Evolutionary conservation across 2,113 vertebrate species (phyloP).

Genomic region (Coryphaenoides rupestris): DNA sequence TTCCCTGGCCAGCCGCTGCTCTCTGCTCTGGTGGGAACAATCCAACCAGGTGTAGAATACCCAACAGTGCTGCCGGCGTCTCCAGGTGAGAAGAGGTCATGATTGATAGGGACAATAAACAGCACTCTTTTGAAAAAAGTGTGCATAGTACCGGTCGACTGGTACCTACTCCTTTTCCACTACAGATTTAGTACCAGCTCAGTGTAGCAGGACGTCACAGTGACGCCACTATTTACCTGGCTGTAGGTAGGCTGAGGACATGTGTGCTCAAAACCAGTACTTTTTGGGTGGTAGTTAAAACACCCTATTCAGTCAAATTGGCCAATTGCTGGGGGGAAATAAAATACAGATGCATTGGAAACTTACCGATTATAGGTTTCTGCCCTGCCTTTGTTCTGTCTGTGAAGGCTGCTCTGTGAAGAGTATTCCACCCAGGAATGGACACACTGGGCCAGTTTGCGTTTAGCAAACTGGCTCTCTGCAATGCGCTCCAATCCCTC

Average conservation of each 20-base stretch:
- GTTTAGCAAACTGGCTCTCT: slow-evolving; percentile 54
- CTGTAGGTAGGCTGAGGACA: neutral
- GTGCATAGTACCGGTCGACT: too few relatives aligned
- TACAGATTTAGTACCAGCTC: too few relatives aligned
- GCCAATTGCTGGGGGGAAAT: neutral
- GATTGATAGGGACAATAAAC: too few relatives aligned
- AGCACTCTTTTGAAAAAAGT: too few relatives aligned
- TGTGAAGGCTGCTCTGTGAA: slow-evolving; percentile 33
- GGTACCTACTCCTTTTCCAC: too few relatives aligned
- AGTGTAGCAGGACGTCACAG: too few relatives aligned
- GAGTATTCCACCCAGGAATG: slow-evolving; percentile 68
- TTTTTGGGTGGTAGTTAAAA: too few relatives aligned
- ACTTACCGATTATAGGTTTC: slow-evolving; percentile 52
- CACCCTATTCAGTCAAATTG: too few relatives aligned
- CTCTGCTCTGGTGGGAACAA: slow-evolving; percentile 58
- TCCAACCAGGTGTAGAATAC: slow-evolving; percentile 79
- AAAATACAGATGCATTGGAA: neutral
- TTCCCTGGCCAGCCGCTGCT: slow-evolving; percentile 70
- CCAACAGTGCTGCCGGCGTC: slow-evolving; percentile 57
- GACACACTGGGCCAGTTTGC: slow-evolving; percentile 57
- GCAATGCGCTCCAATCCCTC: slow-evolving; percentile 57
- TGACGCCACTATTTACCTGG: too few relatives aligned
- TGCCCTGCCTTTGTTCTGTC: slow-evolving; percentile 46
- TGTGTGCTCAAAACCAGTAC: neutral
- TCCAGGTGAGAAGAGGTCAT: slow-evolving; percentile 24